These are phyloP conservation scores for Lerista edwardsae DNA, from an alignment of 2,797 vertebrate genomes.

Conservation along the genomic window DNA sequence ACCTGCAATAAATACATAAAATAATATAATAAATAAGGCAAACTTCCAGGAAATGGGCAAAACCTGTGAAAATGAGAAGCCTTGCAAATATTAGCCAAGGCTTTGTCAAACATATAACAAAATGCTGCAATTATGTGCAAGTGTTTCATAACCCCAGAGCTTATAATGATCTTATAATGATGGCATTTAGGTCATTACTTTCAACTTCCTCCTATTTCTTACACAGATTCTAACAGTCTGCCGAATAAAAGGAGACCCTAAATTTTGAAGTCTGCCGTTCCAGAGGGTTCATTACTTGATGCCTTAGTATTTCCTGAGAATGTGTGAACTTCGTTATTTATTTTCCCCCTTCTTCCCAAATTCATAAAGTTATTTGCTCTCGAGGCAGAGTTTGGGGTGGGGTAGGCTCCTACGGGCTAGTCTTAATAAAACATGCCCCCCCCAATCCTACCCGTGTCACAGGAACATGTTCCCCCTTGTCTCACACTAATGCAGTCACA, in stretches of 20 bases:
- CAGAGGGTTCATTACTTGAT: background rate
- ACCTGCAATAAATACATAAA: background rate
- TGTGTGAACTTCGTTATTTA: constrained; percentile 11
- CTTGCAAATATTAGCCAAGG: background rate
- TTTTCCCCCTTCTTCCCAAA: background rate
- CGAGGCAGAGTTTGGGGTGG: background rate
- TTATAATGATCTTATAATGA: constrained; percentile 17
- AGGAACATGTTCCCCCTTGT: background rate
- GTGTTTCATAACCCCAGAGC: constrained; percentile 19
- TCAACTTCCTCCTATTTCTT: constrained; percentile 7
- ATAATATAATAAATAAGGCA: background rate
- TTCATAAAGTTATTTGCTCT: constrained; percentile 14
- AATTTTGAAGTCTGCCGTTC: background rate
- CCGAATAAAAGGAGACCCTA: constrained; percentile 2
- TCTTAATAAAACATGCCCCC: background rate
- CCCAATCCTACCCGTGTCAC: background rate
- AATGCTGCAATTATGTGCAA: constrained; percentile 17
- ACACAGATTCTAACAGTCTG: background rate
- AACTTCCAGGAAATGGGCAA: background rate
- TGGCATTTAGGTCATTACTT: constrained; percentile 21
- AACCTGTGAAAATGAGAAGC: constrained; percentile 10
- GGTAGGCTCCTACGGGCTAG: background rate
- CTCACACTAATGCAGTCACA: background rate
- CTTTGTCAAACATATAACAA: constrained; percentile 12
- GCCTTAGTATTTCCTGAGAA: constrained; percentile 14